These are phyloP conservation scores for Bovichtus variegatus DNA, from an alignment of 2,797 vertebrate species.

Conservation along the genomic window DNA sequence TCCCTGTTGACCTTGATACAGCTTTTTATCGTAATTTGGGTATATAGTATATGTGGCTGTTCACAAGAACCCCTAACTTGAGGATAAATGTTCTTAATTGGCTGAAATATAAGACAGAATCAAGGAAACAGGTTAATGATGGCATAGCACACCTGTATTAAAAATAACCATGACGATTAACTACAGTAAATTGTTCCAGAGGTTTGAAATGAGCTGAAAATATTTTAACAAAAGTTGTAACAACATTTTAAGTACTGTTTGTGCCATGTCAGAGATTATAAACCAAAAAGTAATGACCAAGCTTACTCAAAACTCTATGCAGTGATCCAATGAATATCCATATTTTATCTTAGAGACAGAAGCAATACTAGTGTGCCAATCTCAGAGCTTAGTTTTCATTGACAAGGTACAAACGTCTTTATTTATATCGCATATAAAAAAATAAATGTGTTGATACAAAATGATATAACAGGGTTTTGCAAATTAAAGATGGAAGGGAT, in stretches of 20 bases:
- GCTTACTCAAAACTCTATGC: background rate
- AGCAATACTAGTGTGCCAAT: background rate
- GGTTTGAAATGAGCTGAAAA: background rate
- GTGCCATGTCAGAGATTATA: background rate
- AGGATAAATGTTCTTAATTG: background rate
- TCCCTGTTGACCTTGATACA: background rate
- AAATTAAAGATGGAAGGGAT: background rate
- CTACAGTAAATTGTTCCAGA: background rate
- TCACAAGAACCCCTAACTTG: background rate
- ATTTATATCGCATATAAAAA: no score
- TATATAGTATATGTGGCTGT: background rate
- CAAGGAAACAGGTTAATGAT: background rate
- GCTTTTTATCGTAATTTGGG: background rate
- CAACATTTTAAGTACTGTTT: background rate
- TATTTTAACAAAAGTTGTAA: background rate
- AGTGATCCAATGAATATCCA: background rate
- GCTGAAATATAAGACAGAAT: conserved; percentile 4
- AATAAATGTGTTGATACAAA: background rate
- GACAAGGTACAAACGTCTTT: background rate
- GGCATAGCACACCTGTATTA: background rate
- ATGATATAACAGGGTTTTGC: background rate
- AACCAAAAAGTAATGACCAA: background rate
- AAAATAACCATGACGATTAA: background rate
- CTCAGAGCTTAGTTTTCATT: background rate
- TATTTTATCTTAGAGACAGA: background rate